Conservation (phyloP, 2,797 vertebrate genomes). For the Cuniculus paca region DNA sequence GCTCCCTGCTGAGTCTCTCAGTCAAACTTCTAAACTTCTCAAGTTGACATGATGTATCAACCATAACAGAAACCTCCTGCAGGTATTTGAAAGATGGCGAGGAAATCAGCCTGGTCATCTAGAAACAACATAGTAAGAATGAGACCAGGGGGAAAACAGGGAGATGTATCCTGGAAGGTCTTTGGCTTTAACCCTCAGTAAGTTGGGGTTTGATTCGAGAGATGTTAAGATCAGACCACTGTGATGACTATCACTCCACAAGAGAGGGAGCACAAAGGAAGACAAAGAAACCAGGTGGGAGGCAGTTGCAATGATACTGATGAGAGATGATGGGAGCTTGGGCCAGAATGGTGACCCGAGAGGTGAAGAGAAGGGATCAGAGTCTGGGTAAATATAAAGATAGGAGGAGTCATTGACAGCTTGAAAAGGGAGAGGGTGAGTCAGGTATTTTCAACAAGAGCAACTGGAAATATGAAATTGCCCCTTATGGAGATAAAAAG, state of each 20-base stretch:
- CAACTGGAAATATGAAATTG: not conserved
- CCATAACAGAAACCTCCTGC: no score
- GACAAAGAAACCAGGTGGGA: not conserved
- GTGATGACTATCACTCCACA: not conserved
- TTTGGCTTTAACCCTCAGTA: not conserved
- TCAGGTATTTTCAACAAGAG: not conserved
- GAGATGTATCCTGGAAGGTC: not conserved
- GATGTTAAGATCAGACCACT: not conserved
- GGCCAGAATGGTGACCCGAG: not conserved
- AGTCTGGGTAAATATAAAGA: not conserved
- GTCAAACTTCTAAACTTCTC: no score
- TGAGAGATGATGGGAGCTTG: not conserved
- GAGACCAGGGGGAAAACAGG: not conserved
- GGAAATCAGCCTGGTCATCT: not conserved
- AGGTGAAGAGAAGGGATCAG: not conserved
- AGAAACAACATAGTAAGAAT: not conserved
- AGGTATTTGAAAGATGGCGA: not conserved
- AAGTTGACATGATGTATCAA: no score
- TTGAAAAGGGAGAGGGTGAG: not conserved
- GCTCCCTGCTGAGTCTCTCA: no score
- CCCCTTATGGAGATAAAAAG: not conserved
- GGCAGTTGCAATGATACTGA: not conserved
- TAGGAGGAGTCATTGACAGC: not conserved
- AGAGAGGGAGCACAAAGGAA: not conserved
- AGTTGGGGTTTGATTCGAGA: not conserved